A percentile compares a stretch with the other conserved stretches of the same genome.
These are phyloP conservation scores for Euglossa dilemma DNA, from an alignment of 1,140 invertebrate genomes.

Conservation along the genomic window DNA sequence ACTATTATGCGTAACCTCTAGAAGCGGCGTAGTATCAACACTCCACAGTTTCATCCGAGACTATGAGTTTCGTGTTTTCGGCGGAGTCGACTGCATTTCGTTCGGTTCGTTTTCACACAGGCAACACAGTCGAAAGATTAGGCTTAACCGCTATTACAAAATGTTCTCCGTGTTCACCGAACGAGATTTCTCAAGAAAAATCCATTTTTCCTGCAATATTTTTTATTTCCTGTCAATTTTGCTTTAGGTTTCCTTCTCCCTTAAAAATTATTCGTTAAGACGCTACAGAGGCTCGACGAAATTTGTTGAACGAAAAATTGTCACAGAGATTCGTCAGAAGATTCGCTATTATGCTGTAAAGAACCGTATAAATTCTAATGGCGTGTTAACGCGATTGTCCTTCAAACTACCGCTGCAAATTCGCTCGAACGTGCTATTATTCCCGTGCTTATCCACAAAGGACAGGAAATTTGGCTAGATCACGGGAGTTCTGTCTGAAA, in stretches of 20 bases:
- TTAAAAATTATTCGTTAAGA: too few species aligned
- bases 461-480: background rate
- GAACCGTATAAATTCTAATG: background rate
- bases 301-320: too few species aligned
- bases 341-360: too few species aligned
- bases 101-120: background rate
- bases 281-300: too few species aligned
- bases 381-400: background rate
- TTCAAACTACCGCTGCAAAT: background rate
- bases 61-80: conserved; percentile 2
- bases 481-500: background rate
- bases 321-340: background rate
- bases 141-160: too few species aligned
- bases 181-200: too few species aligned
- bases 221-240: too few species aligned
- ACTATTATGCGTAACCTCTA: background rate
- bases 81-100: background rate
- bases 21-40: conserved; percentile 2
- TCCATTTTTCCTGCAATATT: too few species aligned
- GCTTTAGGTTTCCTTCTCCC: too few species aligned
- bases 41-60: conserved; percentile 9
- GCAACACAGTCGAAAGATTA: background rate
- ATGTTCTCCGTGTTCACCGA: too few species aligned
- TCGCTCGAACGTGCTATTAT: background rate
- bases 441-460: background rate